Base-by-base conservation (phyloP, 2,888 invertebrate species). In the Dryocosmus kuriphilus region DNA sequence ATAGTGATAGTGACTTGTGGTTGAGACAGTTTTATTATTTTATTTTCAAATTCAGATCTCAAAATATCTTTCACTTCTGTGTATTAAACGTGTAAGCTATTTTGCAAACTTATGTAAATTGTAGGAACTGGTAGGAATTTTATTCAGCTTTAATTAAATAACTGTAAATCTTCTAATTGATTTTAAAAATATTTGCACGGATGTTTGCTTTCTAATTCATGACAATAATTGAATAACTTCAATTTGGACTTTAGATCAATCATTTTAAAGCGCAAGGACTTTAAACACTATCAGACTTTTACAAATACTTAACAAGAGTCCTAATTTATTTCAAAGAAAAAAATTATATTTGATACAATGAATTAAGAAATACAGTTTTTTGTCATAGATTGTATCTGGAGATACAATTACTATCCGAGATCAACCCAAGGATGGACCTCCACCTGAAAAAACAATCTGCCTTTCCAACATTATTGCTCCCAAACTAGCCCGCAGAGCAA, bases 361-460 rank as follows among this genome's bases (percentile, higher is more conserved):
- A 24, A 9, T 75, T 14, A 30, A 8, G n/a, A 63, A 41, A 41
- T 41, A n/a, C 24, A 76, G 80, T 77, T 24, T 51, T 79, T 77
- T 67, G 77, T 41, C 46, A 73, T 65, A 79, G 99, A 96, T 99
- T 82, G 94, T 98, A 81, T 99, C 99, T 80, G 99, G 99, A 78
- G 99, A 99, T 93, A 96, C 98, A 78, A 94, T 99, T 79, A 95
- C 98, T 73, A 96, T 99, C 86, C 94, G 98, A 89, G 98, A 95
- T 81, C 94, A 95, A 83, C 96, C 96, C 0, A 95, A 95, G 89
- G 94, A 94, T 78, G 97, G 98, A 24, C 98, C 99, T 61, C 96
- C 96, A 74, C 97, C 97, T 81, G 99, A 99, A 92, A 96, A 97
- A 92, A 96, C 97, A 84, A 94, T 99, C 75, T 96, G 96, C 82